These are phyloP conservation scores for Apolygus lucorum DNA, from an alignment of 1,140 invertebrate species.

Conservation along the genomic window DNA sequence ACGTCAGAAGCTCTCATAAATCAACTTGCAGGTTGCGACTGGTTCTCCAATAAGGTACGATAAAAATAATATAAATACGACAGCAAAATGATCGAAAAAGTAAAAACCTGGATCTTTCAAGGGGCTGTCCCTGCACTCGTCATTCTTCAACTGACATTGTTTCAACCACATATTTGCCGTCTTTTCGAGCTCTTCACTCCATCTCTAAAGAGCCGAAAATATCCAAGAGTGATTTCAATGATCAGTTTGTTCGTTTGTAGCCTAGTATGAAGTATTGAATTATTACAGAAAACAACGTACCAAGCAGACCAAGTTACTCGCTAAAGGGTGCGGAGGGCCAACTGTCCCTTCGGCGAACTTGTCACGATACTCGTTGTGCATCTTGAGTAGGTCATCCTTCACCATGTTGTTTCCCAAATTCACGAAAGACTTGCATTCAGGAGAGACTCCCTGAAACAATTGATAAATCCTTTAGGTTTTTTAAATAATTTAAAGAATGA, in stretches of 20 bases:
- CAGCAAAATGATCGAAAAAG: too few species aligned
- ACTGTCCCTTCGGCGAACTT: background rate
- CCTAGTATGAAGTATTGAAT: too few species aligned
- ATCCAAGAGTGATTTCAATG: too few species aligned
- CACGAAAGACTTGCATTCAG: background rate
- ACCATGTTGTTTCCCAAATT: background rate
- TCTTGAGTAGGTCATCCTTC: background rate
- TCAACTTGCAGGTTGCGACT: too few species aligned
- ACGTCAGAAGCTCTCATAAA: too few species aligned
- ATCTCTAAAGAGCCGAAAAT: background rate
- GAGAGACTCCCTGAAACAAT: background rate
- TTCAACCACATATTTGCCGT: background rate
- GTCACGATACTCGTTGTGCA: background rate
- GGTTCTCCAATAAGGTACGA: too few species aligned
- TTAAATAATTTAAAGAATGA: too few species aligned
- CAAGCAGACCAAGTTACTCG: background rate
- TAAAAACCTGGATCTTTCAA: background rate
- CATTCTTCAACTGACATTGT: background rate
- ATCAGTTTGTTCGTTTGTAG: too few species aligned
- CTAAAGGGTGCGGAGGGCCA: background rate
- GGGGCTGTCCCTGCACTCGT: background rate
- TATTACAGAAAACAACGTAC: too few species aligned
- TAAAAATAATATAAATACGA: too few species aligned
- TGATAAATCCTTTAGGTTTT: too few species aligned
- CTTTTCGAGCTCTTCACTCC: background rate